Base-by-base conservation (phyloP, 2,113 vertebrate species). In the Chamaetylas fuelleborni region DNA sequence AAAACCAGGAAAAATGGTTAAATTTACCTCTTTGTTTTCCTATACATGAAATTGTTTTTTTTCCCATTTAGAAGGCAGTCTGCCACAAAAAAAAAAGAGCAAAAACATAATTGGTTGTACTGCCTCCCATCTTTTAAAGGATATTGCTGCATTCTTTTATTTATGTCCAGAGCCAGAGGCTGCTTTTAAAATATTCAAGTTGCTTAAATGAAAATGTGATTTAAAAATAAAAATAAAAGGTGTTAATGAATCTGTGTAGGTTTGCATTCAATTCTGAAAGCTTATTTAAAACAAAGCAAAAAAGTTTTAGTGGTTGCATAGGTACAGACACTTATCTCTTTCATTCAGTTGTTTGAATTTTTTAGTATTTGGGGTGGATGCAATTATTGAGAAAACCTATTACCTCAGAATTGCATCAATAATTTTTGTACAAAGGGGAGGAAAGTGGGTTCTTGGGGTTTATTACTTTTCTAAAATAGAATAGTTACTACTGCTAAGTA, bases 181-280 rank as follows among this genome's bases (percentile, higher is more conserved):
- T 89, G 33, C 28, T 40, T 93, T 87, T 96, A 92, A 96, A 97
- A 96, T 96, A 97, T 96, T 98, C 95, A 95, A 96, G 71, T 66
- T 86, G 50, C 58, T 95, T 92, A 95, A 97, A 96, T 91, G 40
- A 91, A 93, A 77, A 88, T 84, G 58, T 81, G 33, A 86, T 91
- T 92, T 91, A 79, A 90, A 93, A 92, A 88, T 91, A 79, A 90
- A 93, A 92, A 88, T 86, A 85, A 92, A 93, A 95, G n/a, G 22
- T 89, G 74, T 86, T 95, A 90, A 93, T 91, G 53, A 91, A 73
- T 89, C 71, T 81, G 9, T 77, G 26, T 29, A 86, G 71, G 28
- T 42, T 88, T 97, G 36, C 1, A 0, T 40, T 86, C 69, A 33
- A 26, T 82, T 91, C 45, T 9, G 8, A 43, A 74, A 87, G 57